Percentiles rank a stretch among this genome's conserved stretches.
These are phyloP conservation scores for Cheumatopsyche charites DNA, from an alignment of 1,140 invertebrate species.

Conservation along the genomic window DNA sequence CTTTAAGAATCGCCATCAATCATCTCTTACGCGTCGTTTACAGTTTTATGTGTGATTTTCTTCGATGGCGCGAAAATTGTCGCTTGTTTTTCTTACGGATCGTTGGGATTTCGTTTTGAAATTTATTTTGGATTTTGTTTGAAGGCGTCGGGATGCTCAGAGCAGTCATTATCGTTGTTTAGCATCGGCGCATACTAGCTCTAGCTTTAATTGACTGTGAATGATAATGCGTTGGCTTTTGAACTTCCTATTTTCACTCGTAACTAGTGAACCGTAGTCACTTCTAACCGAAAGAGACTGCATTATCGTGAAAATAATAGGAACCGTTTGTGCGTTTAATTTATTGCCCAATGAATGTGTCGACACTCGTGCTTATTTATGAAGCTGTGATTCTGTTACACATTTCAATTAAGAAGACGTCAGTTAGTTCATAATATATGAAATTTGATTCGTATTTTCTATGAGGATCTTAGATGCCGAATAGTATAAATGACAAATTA, in stretches of 20 bases:
- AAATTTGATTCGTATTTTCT: too few species aligned
- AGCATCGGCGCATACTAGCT: neutral
- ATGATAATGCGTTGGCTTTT: constrained; percentile 9
- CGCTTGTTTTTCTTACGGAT: neutral
- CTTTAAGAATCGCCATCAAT: too few species aligned
- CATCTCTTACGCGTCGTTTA: too few species aligned
- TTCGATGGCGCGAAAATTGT: neutral
- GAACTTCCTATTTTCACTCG: constrained; percentile 1
- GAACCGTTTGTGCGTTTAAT: neutral
- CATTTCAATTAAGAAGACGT: too few species aligned
- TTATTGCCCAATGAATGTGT: too few species aligned
- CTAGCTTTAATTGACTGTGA: constrained; percentile 7
- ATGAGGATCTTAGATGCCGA: too few species aligned
- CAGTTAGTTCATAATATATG: too few species aligned
- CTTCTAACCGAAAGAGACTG: neutral
- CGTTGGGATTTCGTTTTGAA: neutral
- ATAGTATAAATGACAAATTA: too few species aligned
- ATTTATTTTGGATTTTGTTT: too few species aligned
- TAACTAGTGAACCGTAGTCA: neutral
- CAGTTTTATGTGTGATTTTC: too few species aligned
- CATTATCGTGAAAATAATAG: constrained; percentile 4
- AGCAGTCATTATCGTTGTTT: neutral
- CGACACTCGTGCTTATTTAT: too few species aligned
- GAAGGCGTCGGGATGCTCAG: neutral
- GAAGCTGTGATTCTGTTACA: too few species aligned